Percentiles rank a stretch among this genome's conserved stretches.
These are phyloP conservation scores for Bimastos eiseni DNA, from an alignment of 2,888 invertebrate species.

Conservation along the genomic window DNA sequence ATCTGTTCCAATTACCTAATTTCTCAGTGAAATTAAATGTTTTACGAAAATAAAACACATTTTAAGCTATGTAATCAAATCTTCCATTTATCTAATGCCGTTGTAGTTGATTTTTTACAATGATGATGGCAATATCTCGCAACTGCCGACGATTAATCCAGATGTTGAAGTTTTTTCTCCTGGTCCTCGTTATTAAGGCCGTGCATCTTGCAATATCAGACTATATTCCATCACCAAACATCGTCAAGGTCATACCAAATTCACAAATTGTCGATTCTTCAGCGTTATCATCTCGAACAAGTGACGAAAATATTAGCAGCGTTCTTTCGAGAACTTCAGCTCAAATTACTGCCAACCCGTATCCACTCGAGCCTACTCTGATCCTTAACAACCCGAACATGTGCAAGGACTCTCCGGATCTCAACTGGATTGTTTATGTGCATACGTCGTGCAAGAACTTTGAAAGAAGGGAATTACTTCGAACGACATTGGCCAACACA, in stretches of 20 bases:
- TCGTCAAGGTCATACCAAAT: neutral
- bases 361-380: neutral
- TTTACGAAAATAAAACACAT: too few species aligned
- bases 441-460: slow-evolving; percentile 22
- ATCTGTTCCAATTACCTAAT: too few species aligned
- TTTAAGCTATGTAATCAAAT: neutral
- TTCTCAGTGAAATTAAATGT: too few species aligned
- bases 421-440: slow-evolving; percentile 29
- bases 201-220: neutral
- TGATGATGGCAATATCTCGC: neutral
- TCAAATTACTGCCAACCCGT: slow-evolving; percentile 39
- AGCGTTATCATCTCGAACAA: neutral
- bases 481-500: slow-evolving; percentile 47
- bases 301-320: neutral
- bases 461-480: slow-evolving; percentile 41
- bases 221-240: neutral
- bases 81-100: neutral
- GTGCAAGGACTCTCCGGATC: slow-evolving; percentile 22
- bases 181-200: neutral
- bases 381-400: neutral
- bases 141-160: neutral
- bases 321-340: neutral
- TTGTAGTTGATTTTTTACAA: neutral
- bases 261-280: neutral
- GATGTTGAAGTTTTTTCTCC: neutral